These are phyloP conservation scores for Tachina lurida DNA, from an alignment of 2,888 invertebrate species.

Conservation along the genomic window DNA sequence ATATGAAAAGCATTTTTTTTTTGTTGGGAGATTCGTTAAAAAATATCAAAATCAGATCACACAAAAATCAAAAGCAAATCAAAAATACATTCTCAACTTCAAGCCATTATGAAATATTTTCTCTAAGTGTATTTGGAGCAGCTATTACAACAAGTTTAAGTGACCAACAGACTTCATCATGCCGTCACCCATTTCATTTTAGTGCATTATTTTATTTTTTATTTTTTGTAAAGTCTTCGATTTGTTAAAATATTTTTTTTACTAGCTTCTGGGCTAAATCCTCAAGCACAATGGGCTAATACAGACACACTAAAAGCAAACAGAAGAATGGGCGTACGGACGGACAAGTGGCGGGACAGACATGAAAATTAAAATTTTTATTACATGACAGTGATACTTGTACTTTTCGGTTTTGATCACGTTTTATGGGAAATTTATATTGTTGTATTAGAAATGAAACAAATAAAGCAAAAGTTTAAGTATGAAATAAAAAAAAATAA, in stretches of 20 bases:
- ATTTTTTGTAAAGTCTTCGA: slow-evolving; percentile 17
- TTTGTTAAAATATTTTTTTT: slow-evolving; percentile 4
- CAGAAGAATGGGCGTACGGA: slow-evolving; percentile 14
- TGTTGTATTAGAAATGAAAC: slow-evolving; percentile 49
- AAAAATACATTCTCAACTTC: no score
- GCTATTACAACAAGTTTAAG: not conserved
- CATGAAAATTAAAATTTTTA: slow-evolving; percentile 21
- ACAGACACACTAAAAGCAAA: slow-evolving; percentile 34
- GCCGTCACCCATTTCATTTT: slow-evolving; percentile 45
- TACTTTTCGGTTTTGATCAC: slow-evolving; percentile 74
- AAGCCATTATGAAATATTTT: not conserved
- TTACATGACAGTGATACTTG: slow-evolving; percentile 33
- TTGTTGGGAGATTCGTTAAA: no score
- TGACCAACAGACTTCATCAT: slow-evolving; percentile 38
- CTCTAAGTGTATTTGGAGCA: not conserved
- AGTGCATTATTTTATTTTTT: slow-evolving; percentile 13
- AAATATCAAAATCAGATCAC: no score
- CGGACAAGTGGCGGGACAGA: not conserved
- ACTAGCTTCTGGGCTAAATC: slow-evolving; percentile 61
- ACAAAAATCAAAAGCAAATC: no score
- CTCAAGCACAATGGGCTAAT: slow-evolving; percentile 40
- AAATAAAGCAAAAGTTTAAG: slow-evolving; percentile 53
- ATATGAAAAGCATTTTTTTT: no score
- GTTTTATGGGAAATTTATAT: slow-evolving; percentile 73
- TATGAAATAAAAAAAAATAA: slow-evolving; percentile 18